Evolutionary conservation across 2,888 invertebrate species (phyloP), one percentile per base, ranked within the genome.

Genomic region (Dexiosoma caninum): DNA sequence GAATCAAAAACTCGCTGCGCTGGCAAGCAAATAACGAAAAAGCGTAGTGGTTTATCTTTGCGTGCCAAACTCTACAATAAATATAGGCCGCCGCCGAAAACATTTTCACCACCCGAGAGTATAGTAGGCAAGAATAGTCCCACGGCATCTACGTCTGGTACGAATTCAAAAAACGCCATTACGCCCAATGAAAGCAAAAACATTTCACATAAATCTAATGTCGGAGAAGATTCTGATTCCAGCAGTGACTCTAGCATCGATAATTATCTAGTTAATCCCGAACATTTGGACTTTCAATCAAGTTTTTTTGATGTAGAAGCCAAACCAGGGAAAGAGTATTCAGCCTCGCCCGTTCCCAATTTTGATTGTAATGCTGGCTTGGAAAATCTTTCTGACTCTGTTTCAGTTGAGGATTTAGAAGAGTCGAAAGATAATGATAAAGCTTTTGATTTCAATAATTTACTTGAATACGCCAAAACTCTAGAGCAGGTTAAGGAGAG

Each of bases 401-500:
- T 86, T n/a, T 89, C 88, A 67, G 87, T 88, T 3, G 86, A 87
- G 0, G 84, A 84, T 32, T 86, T 87, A 69, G 85, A 86, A 32
- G 85, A 86, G n/a, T 83, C 86, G 16, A 77, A 83, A 30, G 67
- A 78, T 27, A 85, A 85, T 53, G 83, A 79, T 12, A 85, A 86
- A 21, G 84, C 83, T 16, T 88, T 88, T 55, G 88, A 88, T 71
- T 87, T 88, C 83, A 85, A 86, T 91, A 92, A 92, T 83, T 89
- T 94, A 12, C 91, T 93, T 85, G 91, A 92, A 80, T 93, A 93
- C 84, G 92, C 92, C 82, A 91, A 90, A 57, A 92, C 92, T 88
- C 87, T 94, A 78, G 93, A 93, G 86, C 92, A 93, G 85, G 92
- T 93, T 9, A 93, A 93, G 87, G 91, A 91, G 71, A 91, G 84